phyloP scores from a whole-genome alignment of 2,888 invertebrate species.

The Drosophila koepferae region DNA sequence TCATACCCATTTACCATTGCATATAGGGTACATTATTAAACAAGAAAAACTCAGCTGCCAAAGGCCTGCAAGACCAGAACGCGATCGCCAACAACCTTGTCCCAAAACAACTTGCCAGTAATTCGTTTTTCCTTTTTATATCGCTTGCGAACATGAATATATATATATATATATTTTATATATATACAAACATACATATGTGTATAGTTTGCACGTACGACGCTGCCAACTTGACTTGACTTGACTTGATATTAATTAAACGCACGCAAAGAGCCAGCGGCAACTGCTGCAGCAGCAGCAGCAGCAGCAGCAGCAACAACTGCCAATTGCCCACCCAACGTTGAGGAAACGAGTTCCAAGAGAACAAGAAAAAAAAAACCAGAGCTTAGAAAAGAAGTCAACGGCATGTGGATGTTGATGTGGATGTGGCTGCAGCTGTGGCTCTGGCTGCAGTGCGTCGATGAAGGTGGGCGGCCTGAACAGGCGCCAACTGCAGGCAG shows the following conservation, averaged over 20 bases:
- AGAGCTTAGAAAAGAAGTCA: slow-evolving; percentile 59
- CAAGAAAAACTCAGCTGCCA: slow-evolving; percentile 45
- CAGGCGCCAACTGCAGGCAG: background rate
- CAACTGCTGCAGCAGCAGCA: slow-evolving; percentile 27
- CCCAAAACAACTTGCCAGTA: slow-evolving; percentile 75
- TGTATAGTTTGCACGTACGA: slow-evolving; percentile 34
- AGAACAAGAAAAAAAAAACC: slow-evolving; percentile 37
- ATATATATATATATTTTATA: slow-evolving; percentile 14
- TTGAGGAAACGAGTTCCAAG: slow-evolving; percentile 57
- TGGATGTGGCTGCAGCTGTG: background rate
- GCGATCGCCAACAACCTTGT: slow-evolving; percentile 74
- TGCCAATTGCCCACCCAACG: slow-evolving; percentile 56
- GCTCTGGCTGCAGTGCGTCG: slow-evolving; percentile 44
- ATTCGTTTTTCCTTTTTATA: slow-evolving; percentile 66
- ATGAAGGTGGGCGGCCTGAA: slow-evolving; percentile 53
- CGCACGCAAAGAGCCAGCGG: slow-evolving; percentile 69
- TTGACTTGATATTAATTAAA: slow-evolving; percentile 71
- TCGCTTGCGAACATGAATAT: slow-evolving; percentile 44
- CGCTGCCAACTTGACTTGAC: slow-evolving; percentile 52
- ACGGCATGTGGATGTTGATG: slow-evolving; percentile 28
- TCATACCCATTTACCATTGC: background rate
- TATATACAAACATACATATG: background rate
- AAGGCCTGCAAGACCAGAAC: slow-evolving; percentile 42
- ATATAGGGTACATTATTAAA: slow-evolving; percentile 7
- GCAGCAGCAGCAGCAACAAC: slow-evolving; percentile 13